A percentile compares a stretch with the other conserved stretches of the same genome.
Evolutionary conservation across 2,797 vertebrate genomes (phyloP).

Genomic region (Sebastes minor): DNA sequence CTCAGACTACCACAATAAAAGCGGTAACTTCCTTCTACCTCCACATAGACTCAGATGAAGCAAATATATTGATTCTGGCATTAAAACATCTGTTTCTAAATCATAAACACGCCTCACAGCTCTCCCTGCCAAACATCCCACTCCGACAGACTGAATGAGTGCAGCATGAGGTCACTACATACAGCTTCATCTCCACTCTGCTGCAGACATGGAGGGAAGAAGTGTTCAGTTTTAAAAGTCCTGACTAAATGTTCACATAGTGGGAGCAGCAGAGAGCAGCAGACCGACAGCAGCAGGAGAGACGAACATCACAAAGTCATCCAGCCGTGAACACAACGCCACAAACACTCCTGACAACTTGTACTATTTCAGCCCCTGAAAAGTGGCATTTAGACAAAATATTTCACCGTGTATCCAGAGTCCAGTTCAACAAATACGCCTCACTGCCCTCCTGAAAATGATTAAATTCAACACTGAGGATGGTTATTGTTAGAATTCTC

Average conservation of each 20-base stretch:
- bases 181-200: slow-evolving; percentile 35
- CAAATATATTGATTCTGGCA: too few species aligned
- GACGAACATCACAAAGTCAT: neutral
- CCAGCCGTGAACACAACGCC: neutral
- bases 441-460: neutral
- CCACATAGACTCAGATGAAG: too few species aligned
- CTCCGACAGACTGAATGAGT: too few species aligned
- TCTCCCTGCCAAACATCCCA: too few species aligned
- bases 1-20: too few species aligned
- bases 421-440: neutral
- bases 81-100: too few species aligned
- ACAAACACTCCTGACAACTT: neutral
- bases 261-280: neutral
- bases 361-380: neutral
- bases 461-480: neutral
- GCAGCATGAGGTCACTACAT: too few species aligned
- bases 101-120: slow-evolving; percentile 26
- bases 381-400: slow-evolving; percentile 9
- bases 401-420: neutral
- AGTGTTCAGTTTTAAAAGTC: slow-evolving; percentile 1
- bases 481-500: neutral
- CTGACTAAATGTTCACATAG: slow-evolving; percentile 23
- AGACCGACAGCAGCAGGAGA: slow-evolving; percentile 9
- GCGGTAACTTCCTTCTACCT: too few species aligned
- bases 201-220: slow-evolving; percentile 15